Base-by-base conservation (phyloP, 1,140 invertebrate species). In the Pristionchus pacificus region DNA sequence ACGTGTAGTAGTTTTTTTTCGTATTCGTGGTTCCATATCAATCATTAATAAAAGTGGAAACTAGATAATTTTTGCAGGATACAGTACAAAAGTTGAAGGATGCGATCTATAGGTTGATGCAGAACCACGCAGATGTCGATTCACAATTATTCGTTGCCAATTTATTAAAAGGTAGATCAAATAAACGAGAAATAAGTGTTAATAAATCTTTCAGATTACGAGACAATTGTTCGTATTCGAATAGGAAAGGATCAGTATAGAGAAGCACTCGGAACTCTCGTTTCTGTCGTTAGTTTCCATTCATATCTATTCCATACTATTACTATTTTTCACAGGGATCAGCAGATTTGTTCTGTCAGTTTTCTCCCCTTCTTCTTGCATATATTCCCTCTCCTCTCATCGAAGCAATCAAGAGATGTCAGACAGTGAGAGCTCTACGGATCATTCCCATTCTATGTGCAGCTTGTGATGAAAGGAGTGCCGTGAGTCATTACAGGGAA, bases 51-150 rank as follows among this genome's bases (percentile, higher is more conserved):
- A n/a, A n/a, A n/a, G n/a, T n/a, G n/a, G n/a, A n/a, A n/a, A n/a
- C n/a, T n/a, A n/a, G n/a, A n/a, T n/a, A n/a, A n/a, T n/a, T n/a
- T n/a, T n/a, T n/a, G n/a, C n/a, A 65, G 29, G 24, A 24, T 65
- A 65, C n/a, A 49, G 28, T 76, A n/a, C 33, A 76, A 60, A 59
- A 57, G 30, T 32, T 63, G 27, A 49, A 58, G 63, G 70, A 76
- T n/a, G 68, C 71, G n/a, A 65, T 76, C 57, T 76, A 76, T 33
- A 3, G 61, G n/a, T 29, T 76, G 68, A 77, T 69, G 24, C 14
- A 58, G 2, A 38, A 68, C 31, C 75, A 76, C 33, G 75, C 68
- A 6, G 75, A 76, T 58, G 64, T 72, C 33, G 75, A 76, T 27
- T 68, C 64, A 28, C 74, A 75, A 38, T 38, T 76, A 15, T 70